phyloP scores from a whole-genome alignment of 2,113 vertebrate genomes.

The human region GRCh38 chr3:134672001-134672500 shows the following conservation, averaged over 20 bases:
- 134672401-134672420: neutral
- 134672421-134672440: neutral
- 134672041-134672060: neutral
- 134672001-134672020: neutral
- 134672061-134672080: neutral
- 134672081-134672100: neutral
- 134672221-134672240: neutral
- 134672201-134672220: neutral
- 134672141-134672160: neutral
- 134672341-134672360: neutral
- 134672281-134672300: neutral
- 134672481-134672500: neutral
- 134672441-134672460: neutral
- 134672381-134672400: neutral
- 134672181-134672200: neutral
- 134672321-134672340: neutral
- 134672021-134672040: neutral
- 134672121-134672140: neutral
- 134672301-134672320: neutral
- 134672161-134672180: neutral
- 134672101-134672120: neutral
- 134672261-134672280: neutral
- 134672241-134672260: neutral
- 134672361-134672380: neutral
- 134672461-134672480: neutral